Base-by-base conservation (phyloP, 1,140 invertebrate genomes). In the Calliopsis andreniformis region DNA sequence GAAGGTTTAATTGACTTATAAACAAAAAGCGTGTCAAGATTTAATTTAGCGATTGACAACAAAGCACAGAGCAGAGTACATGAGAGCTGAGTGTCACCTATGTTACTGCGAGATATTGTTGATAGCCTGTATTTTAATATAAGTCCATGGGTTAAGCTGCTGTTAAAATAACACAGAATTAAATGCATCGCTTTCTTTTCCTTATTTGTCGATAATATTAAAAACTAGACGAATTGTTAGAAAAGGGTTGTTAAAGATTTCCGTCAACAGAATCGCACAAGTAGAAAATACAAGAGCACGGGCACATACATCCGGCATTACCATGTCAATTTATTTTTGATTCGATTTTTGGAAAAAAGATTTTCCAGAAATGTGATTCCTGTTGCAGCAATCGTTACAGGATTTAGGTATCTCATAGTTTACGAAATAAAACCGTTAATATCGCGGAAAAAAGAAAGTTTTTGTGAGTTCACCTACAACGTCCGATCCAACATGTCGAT, bases 131-230 rank as follows among this genome's bases (percentile, higher is more conserved):
- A 83, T 78, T 85, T 87, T 88, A 90, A 88, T 86, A 85, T 85
- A 88, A 89, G 75, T 91, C 90, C 90, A 67, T 87, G 79, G 88
- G 86, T 91, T 87, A 91, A 90, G 89, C 90, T 88, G 87, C 88
- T 90, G 90, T 89, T 91, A 88, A 90, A 89, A 90, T 87, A 88
- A 89, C 67, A 87, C 76, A 83, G 62, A 78, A 86, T 91, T 91
- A 88, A 87, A 78, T 81, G 75, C 80, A 62, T 78, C 79, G 71
- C 51, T 72, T 69, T 49, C n/a, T 62, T 55, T 67, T 20, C 59
- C 32, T 59, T 43, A 47, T 69, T n/a, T 23, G 53, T 61, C 23
- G 32, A 42, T 69, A 23, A 63, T 81, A 55, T 81, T 68, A 78
- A 39, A 45, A 55, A 49, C 39, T 23, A 18, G 47, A 20, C 3